Conservation (phyloP, 2,797 vertebrate species). For the Heliangelus exortis region DNA sequence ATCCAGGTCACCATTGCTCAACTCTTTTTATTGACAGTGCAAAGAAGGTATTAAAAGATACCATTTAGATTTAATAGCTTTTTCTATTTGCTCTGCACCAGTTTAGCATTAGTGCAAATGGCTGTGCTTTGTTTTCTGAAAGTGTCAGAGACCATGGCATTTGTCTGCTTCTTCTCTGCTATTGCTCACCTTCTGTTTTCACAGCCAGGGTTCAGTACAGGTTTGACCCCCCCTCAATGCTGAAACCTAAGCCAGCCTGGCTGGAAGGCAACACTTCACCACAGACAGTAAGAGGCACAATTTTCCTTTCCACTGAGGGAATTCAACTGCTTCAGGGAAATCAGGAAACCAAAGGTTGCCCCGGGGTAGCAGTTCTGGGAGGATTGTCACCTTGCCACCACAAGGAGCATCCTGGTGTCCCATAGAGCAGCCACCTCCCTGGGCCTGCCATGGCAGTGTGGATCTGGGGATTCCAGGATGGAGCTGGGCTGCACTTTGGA, state of each 20-base stretch:
- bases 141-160: background rate
- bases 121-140: background rate
- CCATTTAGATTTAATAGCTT: background rate
- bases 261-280: background rate
- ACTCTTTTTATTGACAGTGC: background rate
- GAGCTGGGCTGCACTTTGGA: background rate
- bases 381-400: background rate
- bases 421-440: background rate
- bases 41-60: background rate
- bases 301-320: background rate
- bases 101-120: background rate
- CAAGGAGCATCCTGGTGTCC: background rate
- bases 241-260: background rate
- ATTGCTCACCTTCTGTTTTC: background rate
- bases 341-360: background rate
- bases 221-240: background rate
- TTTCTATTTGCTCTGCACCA: background rate
- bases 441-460: accelerated
- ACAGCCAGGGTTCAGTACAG: background rate
- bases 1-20: background rate
- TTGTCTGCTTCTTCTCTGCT: background rate
- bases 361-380: background rate
- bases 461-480: background rate
- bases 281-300: background rate
- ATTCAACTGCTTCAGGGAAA: background rate